Evolutionary conservation across 2,888 invertebrate species (phyloP).

Genomic region (Dexiosoma caninum): DNA sequence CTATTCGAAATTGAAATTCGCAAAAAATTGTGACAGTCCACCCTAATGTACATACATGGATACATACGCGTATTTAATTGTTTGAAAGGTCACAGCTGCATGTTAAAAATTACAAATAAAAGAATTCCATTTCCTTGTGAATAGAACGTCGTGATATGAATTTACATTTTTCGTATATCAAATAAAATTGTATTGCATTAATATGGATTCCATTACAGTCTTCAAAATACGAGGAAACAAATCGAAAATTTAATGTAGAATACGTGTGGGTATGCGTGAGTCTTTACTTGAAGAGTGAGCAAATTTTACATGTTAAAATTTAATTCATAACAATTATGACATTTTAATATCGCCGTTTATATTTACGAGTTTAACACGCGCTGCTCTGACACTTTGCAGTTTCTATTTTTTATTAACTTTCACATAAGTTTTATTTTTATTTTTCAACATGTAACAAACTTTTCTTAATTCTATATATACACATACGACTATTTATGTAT

Average conservation of each 20-base stretch:
- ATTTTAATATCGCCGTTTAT: constrained; percentile 1
- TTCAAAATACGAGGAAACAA: neutral
- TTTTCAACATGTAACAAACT: constrained; percentile 1
- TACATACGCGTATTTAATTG: too few species aligned
- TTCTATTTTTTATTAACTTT: neutral
- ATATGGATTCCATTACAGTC: neutral
- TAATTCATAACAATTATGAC: neutral
- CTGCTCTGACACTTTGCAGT: neutral
- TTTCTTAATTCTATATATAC: neutral
- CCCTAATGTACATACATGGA: too few species aligned
- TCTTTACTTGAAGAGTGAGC: neutral
- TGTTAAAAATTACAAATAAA: neutral
- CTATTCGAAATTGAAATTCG: too few species aligned
- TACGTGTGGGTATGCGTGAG: too few species aligned
- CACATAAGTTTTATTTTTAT: neutral
- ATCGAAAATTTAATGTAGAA: neutral
- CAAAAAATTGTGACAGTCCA: too few species aligned
- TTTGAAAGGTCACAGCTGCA: neutral
- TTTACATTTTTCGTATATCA: neutral
- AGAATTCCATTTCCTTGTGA: neutral
- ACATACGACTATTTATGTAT: too few species aligned
- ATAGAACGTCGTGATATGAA: neutral
- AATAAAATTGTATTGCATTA: neutral
- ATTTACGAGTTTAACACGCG: neutral
- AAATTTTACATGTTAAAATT: neutral